Evolutionary conservation across 2,888 invertebrate species (phyloP), one percentile per base, ranked within the genome.

Genomic region (Molorchus minor): DNA sequence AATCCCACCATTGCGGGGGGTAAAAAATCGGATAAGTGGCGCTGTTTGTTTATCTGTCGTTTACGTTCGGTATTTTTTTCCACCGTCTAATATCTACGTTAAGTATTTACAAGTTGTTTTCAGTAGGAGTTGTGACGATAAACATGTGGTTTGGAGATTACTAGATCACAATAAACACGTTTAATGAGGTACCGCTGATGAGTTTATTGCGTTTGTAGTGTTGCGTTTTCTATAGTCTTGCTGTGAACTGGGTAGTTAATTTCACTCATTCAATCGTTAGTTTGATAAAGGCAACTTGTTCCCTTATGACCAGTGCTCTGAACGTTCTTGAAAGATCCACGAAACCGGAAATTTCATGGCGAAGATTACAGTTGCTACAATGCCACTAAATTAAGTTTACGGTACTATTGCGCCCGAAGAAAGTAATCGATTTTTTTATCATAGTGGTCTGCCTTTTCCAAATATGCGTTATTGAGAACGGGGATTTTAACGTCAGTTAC

Each of bases 91-190:
- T 44, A n/a, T n/a, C n/a, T n/a, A 25, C 21, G 35, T 35, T 33
- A 53, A 41, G 44, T 43, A 43, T 53, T 52, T 46, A 56, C 53
- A 57, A 47, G 53, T 56, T 54, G 47, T 60, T 56, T n/a, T 56
- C 46, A 46, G 33, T 55, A 45, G 47, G 45, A 17, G 43, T 40
- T 53, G 59, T 36, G 55, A 59, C 64, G 58, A 63, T 63, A 61
- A 63, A 65, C 63, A 65, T 63, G 65, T 65, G 65, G 65, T 63
- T 61, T 54, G 8, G 38, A 46, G 51, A 59, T 59, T 55, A 56
- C 52, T 57, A 46, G 25, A 40, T 40, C 19, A 29, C 51, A 55
- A 58, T 62, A 58, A 62, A 62, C 62, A 62, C 58, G 19, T 56
- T 60, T 60, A 52, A 60, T 60, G 52, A 33, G 13, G 8, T 38